Evolutionary conservation across 2,797 vertebrate genomes (phyloP).

Genomic region (Protosalanx chinensis): DNA sequence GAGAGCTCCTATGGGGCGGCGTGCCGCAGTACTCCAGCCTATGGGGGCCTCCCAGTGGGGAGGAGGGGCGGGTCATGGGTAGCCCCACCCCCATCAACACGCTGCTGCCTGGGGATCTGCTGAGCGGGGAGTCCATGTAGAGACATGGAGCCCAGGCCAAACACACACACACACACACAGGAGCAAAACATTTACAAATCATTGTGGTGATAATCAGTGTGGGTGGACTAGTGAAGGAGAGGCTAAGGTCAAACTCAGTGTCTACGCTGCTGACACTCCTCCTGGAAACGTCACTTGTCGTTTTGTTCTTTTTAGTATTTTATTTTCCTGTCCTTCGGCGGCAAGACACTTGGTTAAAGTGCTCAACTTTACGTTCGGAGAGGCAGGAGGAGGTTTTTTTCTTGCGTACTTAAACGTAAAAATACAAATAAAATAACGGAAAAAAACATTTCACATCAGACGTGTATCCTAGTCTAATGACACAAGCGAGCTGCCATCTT

Average conservation of each 20-base stretch:
- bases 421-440: constrained; percentile 6
- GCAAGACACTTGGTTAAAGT: constrained; percentile 59
- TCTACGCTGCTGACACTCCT: constrained; percentile 66
- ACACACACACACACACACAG: constrained; percentile 42
- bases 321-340: constrained; percentile 40
- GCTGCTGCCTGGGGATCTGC: constrained; percentile 91
- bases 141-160: constrained; percentile 66
- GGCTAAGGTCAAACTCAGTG: constrained; percentile 47
- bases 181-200: constrained; percentile 75
- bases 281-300: constrained; percentile 49
- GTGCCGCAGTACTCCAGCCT: constrained; percentile 94
- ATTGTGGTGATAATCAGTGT: constrained; percentile 77
- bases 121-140: constrained; percentile 97
- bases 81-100: constrained; percentile 93
- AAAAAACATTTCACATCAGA: constrained; percentile 51
- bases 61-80: constrained; percentile 86
- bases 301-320: constrained; percentile 39
- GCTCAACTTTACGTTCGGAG: constrained; percentile 59
- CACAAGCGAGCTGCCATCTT: constrained; percentile 67
- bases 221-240: constrained; percentile 59
- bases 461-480: constrained; percentile 64
- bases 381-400: constrained; percentile 57
- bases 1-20: constrained; percentile 92
- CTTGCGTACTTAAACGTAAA: background rate
- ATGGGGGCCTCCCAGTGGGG: constrained; percentile 88